Evolutionary conservation across 2,113 vertebrate species (phyloP), one percentile per base, ranked within the genome.

Genomic region (Leptosomus discolor): DNA sequence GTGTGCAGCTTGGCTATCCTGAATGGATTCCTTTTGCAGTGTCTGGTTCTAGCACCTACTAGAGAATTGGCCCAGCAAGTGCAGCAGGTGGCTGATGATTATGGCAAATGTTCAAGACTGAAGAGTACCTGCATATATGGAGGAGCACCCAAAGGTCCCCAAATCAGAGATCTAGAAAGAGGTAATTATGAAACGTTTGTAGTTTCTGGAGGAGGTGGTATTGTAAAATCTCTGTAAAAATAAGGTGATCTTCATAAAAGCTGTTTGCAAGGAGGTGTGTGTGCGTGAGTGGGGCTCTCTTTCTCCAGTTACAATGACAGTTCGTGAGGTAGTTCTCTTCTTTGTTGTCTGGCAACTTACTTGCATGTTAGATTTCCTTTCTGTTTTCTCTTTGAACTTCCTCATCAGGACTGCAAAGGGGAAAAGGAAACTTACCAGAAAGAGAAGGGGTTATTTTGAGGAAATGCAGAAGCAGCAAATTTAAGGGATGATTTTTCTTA

Each of bases 91-190:
- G 99, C 99, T 32, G 99, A 98, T 75, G 99, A 99, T 41, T 99
- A 99, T 41, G 99, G 99, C 61, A 99, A 99, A 77, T 98, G 99
- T 41, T 99, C 99, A n/a, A 98, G 99, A n/a, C 97, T 99, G 97
- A 99, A 99, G 98, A 99, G 99, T 96, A 99, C 99, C 74, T 99
- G 99, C 88, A 99, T 99, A 70, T 99, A 99, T 27, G 99, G 99
- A 75, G 99, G 99, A 43, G 99, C 99, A 51, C 99, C 99, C n/a
- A 99, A 99, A 97, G 99, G 99, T 65, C 99, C 99, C 29, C 99
- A 99, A 94, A 99, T 99, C 93, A 98, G 99, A 96, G 99, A 99
- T 97, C 98, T 99, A 70, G 99, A 99, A 97, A 99, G 99, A 98
- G 99, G 99, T 99, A 98, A 94, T 71, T 68, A 80, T 65, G 41